Conservation (phyloP, 2,888 invertebrate species). For the Dasypolia templi region DNA sequence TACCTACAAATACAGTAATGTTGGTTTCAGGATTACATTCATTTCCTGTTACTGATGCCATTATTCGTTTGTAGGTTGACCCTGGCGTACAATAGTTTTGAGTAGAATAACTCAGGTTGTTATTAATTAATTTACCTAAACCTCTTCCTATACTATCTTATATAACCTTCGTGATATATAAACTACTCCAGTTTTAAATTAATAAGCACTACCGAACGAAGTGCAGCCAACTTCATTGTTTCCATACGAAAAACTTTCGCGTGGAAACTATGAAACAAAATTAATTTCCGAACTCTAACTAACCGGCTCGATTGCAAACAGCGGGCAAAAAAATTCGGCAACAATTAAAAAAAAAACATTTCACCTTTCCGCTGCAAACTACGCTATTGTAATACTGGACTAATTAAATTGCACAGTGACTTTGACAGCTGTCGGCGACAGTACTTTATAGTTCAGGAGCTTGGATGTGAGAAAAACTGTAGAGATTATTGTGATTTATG, state of each 20-base stretch:
- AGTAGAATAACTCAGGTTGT: no score
- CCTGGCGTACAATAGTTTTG: no score
- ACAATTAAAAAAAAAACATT: constrained; percentile 39
- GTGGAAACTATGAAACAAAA: constrained; percentile 22
- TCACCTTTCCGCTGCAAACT: constrained; percentile 42
- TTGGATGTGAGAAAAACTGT: not conserved
- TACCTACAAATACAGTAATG: no score
- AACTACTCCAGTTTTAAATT: constrained; percentile 14
- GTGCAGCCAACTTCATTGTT: constrained; percentile 21
- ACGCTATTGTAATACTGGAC: constrained; percentile 60
- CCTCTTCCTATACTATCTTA: no score
- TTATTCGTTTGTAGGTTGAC: no score
- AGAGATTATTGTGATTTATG: not conserved
- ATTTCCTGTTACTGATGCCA: no score
- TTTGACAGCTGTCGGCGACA: constrained; percentile 72
- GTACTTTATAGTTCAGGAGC: constrained; percentile 45
- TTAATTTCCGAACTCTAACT: constrained; percentile 30
- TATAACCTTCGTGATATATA: constrained; percentile 10
- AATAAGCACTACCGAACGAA: constrained; percentile 32
- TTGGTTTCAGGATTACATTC: no score
- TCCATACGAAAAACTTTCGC: constrained; percentile 25
- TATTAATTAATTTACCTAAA: no score
- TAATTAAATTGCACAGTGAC: constrained; percentile 74
- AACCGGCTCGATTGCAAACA: constrained; percentile 32
- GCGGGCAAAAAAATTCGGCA: constrained; percentile 15